Conservation (phyloP, 2,113 vertebrate species). For the Phalacrocorax aristotelis region DNA sequence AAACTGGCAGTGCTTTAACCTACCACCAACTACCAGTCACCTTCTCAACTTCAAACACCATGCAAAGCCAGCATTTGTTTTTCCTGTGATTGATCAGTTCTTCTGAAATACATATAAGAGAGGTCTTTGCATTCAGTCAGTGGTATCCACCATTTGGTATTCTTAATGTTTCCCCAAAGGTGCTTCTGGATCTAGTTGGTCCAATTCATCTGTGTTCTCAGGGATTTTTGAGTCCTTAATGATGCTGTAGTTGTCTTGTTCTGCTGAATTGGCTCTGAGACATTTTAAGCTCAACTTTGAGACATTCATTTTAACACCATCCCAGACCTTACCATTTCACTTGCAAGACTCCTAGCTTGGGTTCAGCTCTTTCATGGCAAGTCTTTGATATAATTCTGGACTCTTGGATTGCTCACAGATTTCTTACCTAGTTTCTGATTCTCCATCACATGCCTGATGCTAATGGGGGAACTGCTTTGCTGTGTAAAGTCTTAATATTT, state of each 20-base stretch:
- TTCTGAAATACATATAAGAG: not conserved
- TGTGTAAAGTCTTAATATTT: not conserved
- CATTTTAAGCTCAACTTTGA: not conserved
- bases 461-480: not conserved
- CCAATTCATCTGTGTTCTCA: not conserved
- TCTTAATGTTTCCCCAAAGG: not conserved
- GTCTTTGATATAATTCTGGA: not conserved
- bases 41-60: not conserved
- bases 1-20: not conserved
- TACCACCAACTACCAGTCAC: not conserved
- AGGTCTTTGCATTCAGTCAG: not conserved
- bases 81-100: not conserved
- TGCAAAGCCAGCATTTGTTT: not conserved
- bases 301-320: not conserved
- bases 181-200: not conserved
- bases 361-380: not conserved
- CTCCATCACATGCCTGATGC: not conserved
- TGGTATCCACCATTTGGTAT: not conserved
- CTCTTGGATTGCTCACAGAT: not conserved
- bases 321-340: not conserved
- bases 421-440: not conserved
- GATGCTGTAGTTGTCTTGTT: not conserved
- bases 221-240: not conserved
- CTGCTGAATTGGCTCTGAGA: not conserved
- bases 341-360: not conserved